These are phyloP conservation scores for Philereme transversata DNA, from an alignment of 2,888 invertebrate species.

Conservation along the genomic window DNA sequence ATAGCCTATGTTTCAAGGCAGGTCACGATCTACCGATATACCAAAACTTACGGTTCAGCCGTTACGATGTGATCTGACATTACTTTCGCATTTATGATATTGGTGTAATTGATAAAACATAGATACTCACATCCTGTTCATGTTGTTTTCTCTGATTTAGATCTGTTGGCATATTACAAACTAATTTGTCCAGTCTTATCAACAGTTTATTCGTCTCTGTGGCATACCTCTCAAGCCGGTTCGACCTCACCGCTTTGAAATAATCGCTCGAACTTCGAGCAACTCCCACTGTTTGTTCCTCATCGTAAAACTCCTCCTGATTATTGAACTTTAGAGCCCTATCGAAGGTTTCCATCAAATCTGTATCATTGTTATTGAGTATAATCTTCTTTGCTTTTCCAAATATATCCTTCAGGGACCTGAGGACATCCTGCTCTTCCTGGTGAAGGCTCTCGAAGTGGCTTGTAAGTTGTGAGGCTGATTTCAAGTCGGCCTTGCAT, in stretches of 20 bases:
- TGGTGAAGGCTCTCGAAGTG: slow-evolving; percentile 96
- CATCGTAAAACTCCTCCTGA: slow-evolving; percentile 66
- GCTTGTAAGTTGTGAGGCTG: slow-evolving; percentile 90
- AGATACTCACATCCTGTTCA: slow-evolving; percentile 84
- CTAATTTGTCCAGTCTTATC: slow-evolving; percentile 95
- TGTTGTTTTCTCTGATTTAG: slow-evolving; percentile 89
- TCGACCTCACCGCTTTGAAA: slow-evolving; percentile 87
- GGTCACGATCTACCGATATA: too few species aligned
- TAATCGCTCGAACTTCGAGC: slow-evolving; percentile 88
- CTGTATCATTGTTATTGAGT: slow-evolving; percentile 78
- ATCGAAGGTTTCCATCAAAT: slow-evolving; percentile 84
- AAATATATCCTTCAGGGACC: slow-evolving; percentile 91
- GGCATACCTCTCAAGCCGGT: slow-evolving; percentile 92
- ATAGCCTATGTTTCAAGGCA: too few species aligned
- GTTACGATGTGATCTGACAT: too few species aligned
- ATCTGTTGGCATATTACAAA: slow-evolving; percentile 91
- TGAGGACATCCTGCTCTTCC: slow-evolving; percentile 93
- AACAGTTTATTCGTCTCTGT: slow-evolving; percentile 98
- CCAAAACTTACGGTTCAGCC: too few species aligned
- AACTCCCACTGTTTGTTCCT: slow-evolving; percentile 86
- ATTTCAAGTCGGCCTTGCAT: slow-evolving; percentile 95
- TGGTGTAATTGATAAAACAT: too few species aligned
- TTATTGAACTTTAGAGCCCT: slow-evolving; percentile 74
- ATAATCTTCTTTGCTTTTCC: slow-evolving; percentile 93
- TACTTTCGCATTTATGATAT: too few species aligned